A percentile compares a stretch with the other conserved stretches of the same genome.
phyloP scores from a whole-genome alignment of 2,888 invertebrate genomes.

The Callosobruchus maculatus region DNA sequence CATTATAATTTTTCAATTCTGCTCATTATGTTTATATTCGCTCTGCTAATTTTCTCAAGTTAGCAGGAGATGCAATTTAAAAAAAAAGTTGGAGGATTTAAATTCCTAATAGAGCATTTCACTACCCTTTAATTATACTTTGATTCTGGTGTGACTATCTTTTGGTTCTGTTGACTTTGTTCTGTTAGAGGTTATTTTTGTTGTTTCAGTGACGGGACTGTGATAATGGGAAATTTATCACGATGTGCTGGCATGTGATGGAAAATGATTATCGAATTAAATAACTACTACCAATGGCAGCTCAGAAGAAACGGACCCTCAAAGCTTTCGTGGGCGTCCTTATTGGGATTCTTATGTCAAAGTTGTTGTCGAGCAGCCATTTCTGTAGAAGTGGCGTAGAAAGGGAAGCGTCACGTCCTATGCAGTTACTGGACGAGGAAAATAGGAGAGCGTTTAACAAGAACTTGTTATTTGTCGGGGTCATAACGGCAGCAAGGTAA shows the following conservation, averaged over 20 bases:
- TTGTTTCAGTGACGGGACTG: too few species aligned
- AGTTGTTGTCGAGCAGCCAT: background rate
- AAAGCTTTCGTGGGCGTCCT: background rate
- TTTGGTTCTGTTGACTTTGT: too few species aligned
- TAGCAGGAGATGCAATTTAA: too few species aligned
- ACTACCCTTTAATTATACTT: too few species aligned
- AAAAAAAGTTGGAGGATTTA: too few species aligned
- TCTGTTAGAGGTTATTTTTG: too few species aligned
- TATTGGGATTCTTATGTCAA: background rate
- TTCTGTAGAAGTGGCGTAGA: background rate
- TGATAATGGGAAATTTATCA: too few species aligned
- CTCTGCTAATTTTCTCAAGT: too few species aligned
- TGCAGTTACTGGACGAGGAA: constrained; percentile 18
- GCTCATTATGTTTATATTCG: too few species aligned
- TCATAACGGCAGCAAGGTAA: constrained; percentile 89
- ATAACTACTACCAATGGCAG: background rate
- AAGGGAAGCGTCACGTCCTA: constrained; percentile 7
- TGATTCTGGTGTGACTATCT: too few species aligned
- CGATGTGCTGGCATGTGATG: background rate
- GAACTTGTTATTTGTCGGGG: constrained; percentile 78
- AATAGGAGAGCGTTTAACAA: constrained; percentile 22
- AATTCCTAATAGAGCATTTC: too few species aligned
- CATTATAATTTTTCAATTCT: too few species aligned
- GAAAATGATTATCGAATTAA: background rate
- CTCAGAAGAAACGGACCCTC: background rate